Conservation (phyloP, 2,113 vertebrate species). For the Neodontobutis hainanensis region DNA sequence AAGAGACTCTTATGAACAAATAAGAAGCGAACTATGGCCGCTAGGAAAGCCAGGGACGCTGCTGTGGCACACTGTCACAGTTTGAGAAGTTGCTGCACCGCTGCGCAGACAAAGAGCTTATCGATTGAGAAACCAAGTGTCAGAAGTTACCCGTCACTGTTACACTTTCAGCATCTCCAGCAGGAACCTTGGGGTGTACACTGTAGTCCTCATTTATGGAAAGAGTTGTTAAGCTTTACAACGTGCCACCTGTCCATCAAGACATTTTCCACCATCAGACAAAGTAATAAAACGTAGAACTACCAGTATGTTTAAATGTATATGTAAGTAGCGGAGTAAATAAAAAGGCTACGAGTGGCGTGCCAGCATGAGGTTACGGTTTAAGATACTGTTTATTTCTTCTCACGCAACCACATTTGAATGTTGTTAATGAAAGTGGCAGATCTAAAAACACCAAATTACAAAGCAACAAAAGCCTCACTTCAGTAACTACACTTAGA, state of each 20-base stretch:
- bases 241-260: too few relatives aligned
- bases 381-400: neutral
- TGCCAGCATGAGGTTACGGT: neutral
- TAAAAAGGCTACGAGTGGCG: neutral
- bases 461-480: neutral
- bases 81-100: slow-evolving; percentile 1
- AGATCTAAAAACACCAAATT: neutral
- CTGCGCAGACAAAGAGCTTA: neutral
- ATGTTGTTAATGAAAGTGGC: neutral
- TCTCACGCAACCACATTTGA: neutral
- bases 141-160: neutral
- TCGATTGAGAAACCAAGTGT: neutral
- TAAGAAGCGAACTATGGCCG: neutral
- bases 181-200: neutral
- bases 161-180: neutral
- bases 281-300: neutral
- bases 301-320: neutral
- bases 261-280: too few relatives aligned
- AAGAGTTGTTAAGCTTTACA: too few relatives aligned
- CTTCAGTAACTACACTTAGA: too few relatives aligned
- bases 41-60: neutral
- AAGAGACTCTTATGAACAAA: slow-evolving; percentile 11
- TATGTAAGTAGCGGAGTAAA: neutral
- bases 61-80: slow-evolving; percentile 1
- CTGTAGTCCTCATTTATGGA: too few relatives aligned